Evolutionary conservation across 2,888 invertebrate species (phyloP), one percentile per base, ranked within the genome.

Genomic region (Saturnia pavonia): DNA sequence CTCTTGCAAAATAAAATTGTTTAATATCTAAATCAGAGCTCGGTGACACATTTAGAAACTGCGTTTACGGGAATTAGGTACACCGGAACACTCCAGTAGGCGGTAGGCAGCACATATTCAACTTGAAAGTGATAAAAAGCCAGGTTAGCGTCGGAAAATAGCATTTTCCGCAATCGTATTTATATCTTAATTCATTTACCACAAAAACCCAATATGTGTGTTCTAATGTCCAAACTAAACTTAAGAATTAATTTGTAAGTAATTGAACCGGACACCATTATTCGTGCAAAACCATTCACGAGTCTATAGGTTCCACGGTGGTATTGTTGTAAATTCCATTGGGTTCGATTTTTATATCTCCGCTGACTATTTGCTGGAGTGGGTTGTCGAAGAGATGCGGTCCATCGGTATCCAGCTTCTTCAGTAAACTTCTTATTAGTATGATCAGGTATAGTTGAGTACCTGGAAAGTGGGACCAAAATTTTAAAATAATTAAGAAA

Each of bases 381-480:
- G 88, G 90, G 71, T 91, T 91, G 68, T 89, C 91, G 70, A 85
- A 90, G 0, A 78, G 78, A 16, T 87, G 81, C 0, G 82, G 78
- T 0, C 81, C 84, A 1, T 84, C 81, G 0, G 77, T 77, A 45
- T 86, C 86, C 77, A 91, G 70, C 74, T 90, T 91, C 74, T 80
- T 85, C 1, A 92, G 68, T 1, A 91, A 77, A 78, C 90, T 92
- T 68, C 88, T 79, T 7, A 90, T 83, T 54, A 90, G 71, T 1
- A 87, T 78, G 40, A 91, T 74, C 16, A 91, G 78, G 80, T 92
- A 92, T 9, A 90, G 1, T 73, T 91, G 87, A 22, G 90, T 63
- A 69, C 82, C 92, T 92, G 86, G 1, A 79, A 74, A 67, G 48
- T 63, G 69, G 73, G 48, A 57, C 69, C 16, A 45, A 22, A 40